phyloP scores from a whole-genome alignment of 2,113 vertebrate species.

The Protomyctophum bolini region DNA sequence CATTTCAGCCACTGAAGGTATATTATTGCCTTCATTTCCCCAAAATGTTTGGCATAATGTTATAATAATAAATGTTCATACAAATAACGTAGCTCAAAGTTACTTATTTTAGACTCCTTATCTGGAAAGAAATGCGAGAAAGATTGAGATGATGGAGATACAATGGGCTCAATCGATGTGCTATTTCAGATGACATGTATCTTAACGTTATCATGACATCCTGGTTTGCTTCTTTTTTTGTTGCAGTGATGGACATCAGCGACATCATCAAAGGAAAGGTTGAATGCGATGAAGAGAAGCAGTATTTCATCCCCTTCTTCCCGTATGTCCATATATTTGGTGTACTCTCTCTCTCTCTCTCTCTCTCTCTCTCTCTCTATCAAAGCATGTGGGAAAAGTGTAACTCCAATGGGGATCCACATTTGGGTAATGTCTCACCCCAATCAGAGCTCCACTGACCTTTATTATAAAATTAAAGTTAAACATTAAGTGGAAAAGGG shows the following conservation, averaged over 20 bases:
- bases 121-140: too few species aligned
- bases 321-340: constrained; percentile 82
- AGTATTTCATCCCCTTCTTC: constrained; percentile 95
- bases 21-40: background rate
- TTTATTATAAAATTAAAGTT: background rate
- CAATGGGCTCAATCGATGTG: too few species aligned
- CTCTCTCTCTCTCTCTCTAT: background rate
- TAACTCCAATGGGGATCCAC: too few species aligned
- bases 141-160: too few species aligned
- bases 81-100: too few species aligned
- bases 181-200: background rate
- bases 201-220: constrained; percentile 32
- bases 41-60: too few species aligned
- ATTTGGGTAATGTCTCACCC: too few species aligned
- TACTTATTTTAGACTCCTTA: too few species aligned
- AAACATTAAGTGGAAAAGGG: background rate
- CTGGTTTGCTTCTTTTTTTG: constrained; percentile 41
- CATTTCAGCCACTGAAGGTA: background rate
- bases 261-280: constrained; percentile 95
- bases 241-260: constrained; percentile 96
- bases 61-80: too few species aligned
- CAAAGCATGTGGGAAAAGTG: background rate
- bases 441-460: too few species aligned
- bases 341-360: background rate
- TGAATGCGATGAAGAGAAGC: constrained; percentile 96